These are phyloP conservation scores for Holocentrus rufus DNA, from an alignment of 2,797 vertebrate genomes.

Conservation along the genomic window DNA sequence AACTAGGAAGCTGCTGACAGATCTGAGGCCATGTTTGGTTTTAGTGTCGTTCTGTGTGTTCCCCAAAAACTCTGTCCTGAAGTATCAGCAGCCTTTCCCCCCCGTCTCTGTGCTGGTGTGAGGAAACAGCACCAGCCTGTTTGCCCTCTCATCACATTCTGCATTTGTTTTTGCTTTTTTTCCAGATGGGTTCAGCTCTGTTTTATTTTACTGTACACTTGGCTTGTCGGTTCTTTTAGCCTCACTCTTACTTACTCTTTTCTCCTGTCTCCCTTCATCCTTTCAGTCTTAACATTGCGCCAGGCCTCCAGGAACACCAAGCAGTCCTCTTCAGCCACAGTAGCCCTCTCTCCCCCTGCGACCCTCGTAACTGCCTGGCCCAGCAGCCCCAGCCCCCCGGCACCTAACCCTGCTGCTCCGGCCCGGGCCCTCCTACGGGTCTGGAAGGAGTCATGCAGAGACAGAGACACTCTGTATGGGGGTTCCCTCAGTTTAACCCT, in stretches of 20 bases:
- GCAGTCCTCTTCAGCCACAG: conserved; percentile 79
- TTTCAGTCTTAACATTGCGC: conserved; percentile 86
- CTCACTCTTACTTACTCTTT: conserved; percentile 6
- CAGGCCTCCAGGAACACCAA: conserved; percentile 82
- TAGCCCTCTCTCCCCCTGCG: conserved; percentile 80
- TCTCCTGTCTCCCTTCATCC: conserved; percentile 60
- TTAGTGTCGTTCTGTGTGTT: not conserved
- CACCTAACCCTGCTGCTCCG: conserved; percentile 72
- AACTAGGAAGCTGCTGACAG: conserved; percentile 39
- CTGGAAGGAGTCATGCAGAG: conserved; percentile 47
- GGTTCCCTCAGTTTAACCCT: conserved; percentile 16
- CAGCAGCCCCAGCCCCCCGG: conserved; percentile 83
- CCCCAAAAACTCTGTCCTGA: conserved; percentile 3
- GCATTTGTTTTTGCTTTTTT: conserved; percentile 19
- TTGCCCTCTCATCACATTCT: not conserved
- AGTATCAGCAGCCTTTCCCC: not conserved
- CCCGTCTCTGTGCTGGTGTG: conserved; percentile 25
- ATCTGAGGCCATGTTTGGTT: conserved; percentile 31
- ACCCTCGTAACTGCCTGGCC: conserved; percentile 89
- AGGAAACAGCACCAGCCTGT: not conserved
- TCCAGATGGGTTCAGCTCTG: not conserved
- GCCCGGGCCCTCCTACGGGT: conserved; percentile 14
- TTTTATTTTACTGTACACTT: not conserved
- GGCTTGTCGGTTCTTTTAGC: not conserved
- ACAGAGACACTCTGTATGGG: conserved; percentile 45